Base-by-base conservation (phyloP, 2,888 invertebrate species). In the Synanthedon andrenaeformis region DNA sequence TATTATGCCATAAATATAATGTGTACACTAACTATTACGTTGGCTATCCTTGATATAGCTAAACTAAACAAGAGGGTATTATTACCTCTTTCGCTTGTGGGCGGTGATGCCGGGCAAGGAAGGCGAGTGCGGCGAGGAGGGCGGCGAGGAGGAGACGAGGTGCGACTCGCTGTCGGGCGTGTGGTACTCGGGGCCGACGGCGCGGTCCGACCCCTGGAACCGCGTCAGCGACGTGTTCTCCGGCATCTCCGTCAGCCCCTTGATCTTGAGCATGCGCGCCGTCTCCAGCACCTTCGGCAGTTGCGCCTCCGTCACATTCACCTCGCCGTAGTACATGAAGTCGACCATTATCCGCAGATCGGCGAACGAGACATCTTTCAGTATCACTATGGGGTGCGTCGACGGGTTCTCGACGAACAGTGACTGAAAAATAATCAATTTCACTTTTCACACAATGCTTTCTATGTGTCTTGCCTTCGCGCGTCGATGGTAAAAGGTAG, bases 311-410 rank as follows among this genome's bases (percentile, higher is more conserved):
- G 95, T 94, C 41, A 96, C 95, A 78, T 96, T 96, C 6, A 96
- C 96, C 88, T 96, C 96, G 0, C 96, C 96, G 67, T 94, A 94
- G 75, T 96, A 96, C 94, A 96, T 96, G 72, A 96, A 96, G 70
- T 96, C 95, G 10, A 96, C 94, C 90, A 96, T 94, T 35, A 94
- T 94, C 71, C 94, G 93, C 55, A 96, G 89, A 79, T 96, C 95
- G 52, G 92, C 90, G 70, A 93, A 96, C 67, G 94, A 93, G 10
- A 96, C 94, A 89, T 96, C 96, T 78, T 96, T 96, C 51, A 96
- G 82, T 66, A 96, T 96, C 52, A 96, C 95, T 66, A 96, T 96
- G 4, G 96, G 96, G 81, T 96, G 96, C 65, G 94, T 92, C 70
- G 95, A 95, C 10, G 96, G 95, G 82, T 95, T 95, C 59, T 94